Evolutionary conservation across 1,140 invertebrate species (phyloP), one percentile per base, ranked within the genome.

Genomic region (Trigoniulus corallinus): DNA sequence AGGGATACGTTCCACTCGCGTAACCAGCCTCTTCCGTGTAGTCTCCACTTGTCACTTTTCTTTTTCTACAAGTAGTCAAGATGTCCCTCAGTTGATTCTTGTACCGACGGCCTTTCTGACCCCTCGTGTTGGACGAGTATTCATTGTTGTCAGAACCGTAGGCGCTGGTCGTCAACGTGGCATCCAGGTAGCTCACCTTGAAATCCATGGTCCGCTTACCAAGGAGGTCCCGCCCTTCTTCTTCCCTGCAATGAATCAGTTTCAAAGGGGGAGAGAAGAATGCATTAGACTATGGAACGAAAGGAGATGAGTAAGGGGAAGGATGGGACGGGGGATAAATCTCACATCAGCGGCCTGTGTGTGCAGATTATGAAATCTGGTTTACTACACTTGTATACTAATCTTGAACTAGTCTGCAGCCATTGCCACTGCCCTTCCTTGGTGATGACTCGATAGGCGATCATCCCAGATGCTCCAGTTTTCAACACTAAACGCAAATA

Each of bases 381-480:
- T 69, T 98, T 98, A 54, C 92, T 96, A 69, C 97, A 98, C 70
- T 98, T 99, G 70, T 97, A 97, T 27, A 97, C 89, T 44, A 98
- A 75, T 59, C 92, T 75, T 3, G 93, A 95, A 57, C 88, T 94
- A 0, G 92, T 96, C 71, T 98, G 95, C 23, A 98, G 69, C 93
- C 93, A 98, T 67, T 98, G 85, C 92, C 92, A 97, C 54, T 84
- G 80, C 2, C 82, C 81, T 41, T 93, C 84, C 67, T 95, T 94
- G 42, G 85, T 92, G 66, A 89, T 82, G 62, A 93, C 84, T 60
- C 94, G 79, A 63, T 98, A 98, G 43, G 94, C 93, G 59, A 98
- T 96, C 79, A 99, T 85, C 3, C 93, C 93, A 22, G 91, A 95
- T 59, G 92, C 93, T 53, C 92, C 92, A 24, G 93, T 98, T 74